Evolutionary conservation across 2,888 invertebrate species (phyloP), one percentile per base, ranked within the genome.

Genomic region (Metopia argyrocephala): DNA sequence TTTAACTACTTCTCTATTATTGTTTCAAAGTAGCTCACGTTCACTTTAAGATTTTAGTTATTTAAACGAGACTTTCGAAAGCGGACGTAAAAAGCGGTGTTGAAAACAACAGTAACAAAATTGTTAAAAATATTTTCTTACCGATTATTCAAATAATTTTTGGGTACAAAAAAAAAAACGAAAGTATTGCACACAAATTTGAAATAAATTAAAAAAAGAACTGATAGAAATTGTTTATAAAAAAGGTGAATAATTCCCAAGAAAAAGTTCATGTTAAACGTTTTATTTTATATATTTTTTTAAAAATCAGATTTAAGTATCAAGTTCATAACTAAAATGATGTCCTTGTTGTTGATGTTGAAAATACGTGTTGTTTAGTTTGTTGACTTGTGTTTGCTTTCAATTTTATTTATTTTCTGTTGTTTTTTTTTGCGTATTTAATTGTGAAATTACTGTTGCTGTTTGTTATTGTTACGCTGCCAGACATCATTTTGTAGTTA

Each of bases 51-150:
- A 82, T 74, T 86, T 87, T 85, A 88, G 88, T 88, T 85, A 87
- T 87, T 87, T 84, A 83, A 86, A 86, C 87, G 87, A 88, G 85
- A 86, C 88, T 86, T 86, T 84, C 85, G 86, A 86, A 86, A 83
- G 83, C 87, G 85, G 86, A 87, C 86, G 88, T 85, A 84, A 83
- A 70, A 76, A 6, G 79, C 79, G 81, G 84, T 83, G 71, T 46
- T 56, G 15, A 64, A 7, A 48, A 9, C n/a, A 62, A 50, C 2
- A 21, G 21, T 65, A 25, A 65, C 0, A 59, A n/a, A n/a, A n/a
- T n/a, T n/a, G n/a, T n/a, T n/a, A n/a, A n/a, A n/a, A n/a, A n/a
- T n/a, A n/a, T n/a, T n/a, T n/a, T n/a, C n/a, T n/a, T n/a, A n/a
- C n/a, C n/a, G n/a, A n/a, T n/a, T n/a, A n/a, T n/a, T n/a, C n/a